Evolutionary conservation across 2,113 vertebrate species (phyloP).

Genomic region (Illadopsis cleaveri): DNA sequence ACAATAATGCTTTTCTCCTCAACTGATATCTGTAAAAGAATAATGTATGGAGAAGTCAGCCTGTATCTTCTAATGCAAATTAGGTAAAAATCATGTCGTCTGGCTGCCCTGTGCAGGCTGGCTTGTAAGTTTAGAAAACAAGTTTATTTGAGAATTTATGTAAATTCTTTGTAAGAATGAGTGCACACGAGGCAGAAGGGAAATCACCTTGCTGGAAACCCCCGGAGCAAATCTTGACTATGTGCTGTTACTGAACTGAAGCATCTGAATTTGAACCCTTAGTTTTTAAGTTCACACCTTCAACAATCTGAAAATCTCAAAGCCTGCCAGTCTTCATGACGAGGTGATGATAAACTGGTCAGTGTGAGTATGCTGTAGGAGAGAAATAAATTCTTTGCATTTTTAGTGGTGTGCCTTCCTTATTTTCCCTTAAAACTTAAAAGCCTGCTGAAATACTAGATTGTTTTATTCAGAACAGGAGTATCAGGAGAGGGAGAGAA

Average conservation of each 20-base stretch:
- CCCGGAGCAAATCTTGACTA: slow-evolving; percentile 12
- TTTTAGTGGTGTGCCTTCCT: not conserved
- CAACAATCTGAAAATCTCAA: not conserved
- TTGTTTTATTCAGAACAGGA: not conserved
- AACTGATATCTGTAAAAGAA: not conserved
- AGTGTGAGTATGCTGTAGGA: not conserved
- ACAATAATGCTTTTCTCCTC: not conserved
- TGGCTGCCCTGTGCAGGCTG: not conserved
- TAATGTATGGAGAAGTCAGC: not conserved
- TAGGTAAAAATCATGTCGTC: not conserved
- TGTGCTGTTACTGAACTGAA: not conserved
- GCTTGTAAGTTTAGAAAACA: slow-evolving; percentile 35
- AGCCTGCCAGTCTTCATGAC: not conserved
- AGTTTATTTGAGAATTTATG: slow-evolving; percentile 69
- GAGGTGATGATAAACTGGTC: not conserved
- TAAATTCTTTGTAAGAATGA: slow-evolving; percentile 76
- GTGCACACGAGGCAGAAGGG: slow-evolving; percentile 66
- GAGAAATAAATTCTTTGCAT: not conserved
- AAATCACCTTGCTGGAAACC: slow-evolving; percentile 78
- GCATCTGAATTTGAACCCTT: not conserved
- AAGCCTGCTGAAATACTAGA: not conserved
- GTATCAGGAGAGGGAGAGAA: not conserved
- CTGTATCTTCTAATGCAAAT: not conserved
- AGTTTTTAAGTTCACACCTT: not conserved
- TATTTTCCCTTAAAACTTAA: not conserved